A percentile compares a stretch with the other conserved stretches of the same genome.
Conservation (phyloP, 2,797 vertebrate species). For the Typhlichthys eigenmanni region DNA sequence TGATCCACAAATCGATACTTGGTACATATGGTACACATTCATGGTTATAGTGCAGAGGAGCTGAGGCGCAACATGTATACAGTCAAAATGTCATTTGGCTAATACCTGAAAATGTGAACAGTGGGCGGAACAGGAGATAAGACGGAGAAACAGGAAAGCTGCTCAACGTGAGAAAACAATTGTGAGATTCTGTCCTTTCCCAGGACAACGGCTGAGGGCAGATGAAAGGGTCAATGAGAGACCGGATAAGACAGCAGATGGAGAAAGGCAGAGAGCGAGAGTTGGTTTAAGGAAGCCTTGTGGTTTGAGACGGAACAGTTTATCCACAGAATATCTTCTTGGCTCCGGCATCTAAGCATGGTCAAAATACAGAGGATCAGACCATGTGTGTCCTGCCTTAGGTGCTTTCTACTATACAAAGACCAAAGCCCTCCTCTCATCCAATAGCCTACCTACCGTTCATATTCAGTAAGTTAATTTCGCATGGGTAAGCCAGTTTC, state of each 20-base stretch:
- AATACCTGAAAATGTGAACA: conserved; percentile 15
- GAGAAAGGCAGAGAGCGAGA: background rate
- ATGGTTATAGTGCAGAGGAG: no score
- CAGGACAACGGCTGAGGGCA: conserved; percentile 28
- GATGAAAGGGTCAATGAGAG: conserved; percentile 25
- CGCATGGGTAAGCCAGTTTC: conserved; percentile 56
- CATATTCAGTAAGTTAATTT: conserved; percentile 65
- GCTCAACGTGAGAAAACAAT: conserved; percentile 30
- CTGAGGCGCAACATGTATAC: no score
- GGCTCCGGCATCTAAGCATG: conserved; percentile 34
- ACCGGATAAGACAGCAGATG: conserved; percentile 4
- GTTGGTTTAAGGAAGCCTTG: conserved; percentile 32
- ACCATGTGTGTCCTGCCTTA: conserved; percentile 38
- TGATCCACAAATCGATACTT: no score
- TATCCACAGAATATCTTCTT: conserved; percentile 55
- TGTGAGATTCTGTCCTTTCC: conserved; percentile 27
- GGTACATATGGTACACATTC: no score
- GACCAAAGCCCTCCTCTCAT: conserved; percentile 37
- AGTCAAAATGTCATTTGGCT: no score
- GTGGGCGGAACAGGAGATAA: conserved; percentile 29
- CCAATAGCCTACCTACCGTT: conserved; percentile 42
- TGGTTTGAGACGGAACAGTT: conserved; percentile 43
- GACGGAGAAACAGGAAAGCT: conserved; percentile 17
- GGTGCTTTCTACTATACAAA: conserved; percentile 58
- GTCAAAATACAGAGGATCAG: conserved; percentile 31